phyloP scores from a whole-genome alignment of 2,888 invertebrate genomes.

The Actias luna region DNA sequence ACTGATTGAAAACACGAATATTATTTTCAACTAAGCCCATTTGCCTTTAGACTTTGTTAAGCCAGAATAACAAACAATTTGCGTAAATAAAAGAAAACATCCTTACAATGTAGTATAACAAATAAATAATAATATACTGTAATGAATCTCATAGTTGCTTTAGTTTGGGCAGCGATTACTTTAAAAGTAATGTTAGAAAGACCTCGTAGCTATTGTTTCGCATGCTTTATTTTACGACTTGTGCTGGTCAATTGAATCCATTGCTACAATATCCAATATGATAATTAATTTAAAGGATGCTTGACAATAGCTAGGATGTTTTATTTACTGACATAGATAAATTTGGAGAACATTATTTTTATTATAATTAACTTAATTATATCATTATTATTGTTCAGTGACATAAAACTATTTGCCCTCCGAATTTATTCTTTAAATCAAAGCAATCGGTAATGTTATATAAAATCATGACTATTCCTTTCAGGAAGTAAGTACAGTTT shows the following conservation, averaged over 20 bases:
- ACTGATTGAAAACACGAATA: slow-evolving; percentile 62
- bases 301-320: slow-evolving; percentile 52
- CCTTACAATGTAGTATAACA: slow-evolving; percentile 38
- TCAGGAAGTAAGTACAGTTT: neutral
- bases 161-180: slow-evolving; percentile 56
- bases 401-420: neutral
- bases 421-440: slow-evolving; percentile 1
- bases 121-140: slow-evolving; percentile 36
- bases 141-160: slow-evolving; percentile 39
- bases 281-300: slow-evolving; percentile 23
- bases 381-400: neutral
- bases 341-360: slow-evolving; percentile 26
- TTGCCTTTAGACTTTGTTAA: slow-evolving; percentile 69
- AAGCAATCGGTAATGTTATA: neutral
- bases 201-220: slow-evolving; percentile 50
- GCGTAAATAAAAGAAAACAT: slow-evolving; percentile 46
- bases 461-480: neutral
- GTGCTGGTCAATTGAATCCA: slow-evolving; percentile 12
- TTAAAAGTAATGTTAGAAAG: slow-evolving; percentile 31
- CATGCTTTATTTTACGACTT: slow-evolving; percentile 19
- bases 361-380: neutral
- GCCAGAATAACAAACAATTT: slow-evolving; percentile 54
- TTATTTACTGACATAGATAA: slow-evolving; percentile 25
- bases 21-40: slow-evolving; percentile 73
- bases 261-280: slow-evolving; percentile 17